Base-by-base conservation (phyloP, 2,888 invertebrate genomes). In the Stenodema calcarata region DNA sequence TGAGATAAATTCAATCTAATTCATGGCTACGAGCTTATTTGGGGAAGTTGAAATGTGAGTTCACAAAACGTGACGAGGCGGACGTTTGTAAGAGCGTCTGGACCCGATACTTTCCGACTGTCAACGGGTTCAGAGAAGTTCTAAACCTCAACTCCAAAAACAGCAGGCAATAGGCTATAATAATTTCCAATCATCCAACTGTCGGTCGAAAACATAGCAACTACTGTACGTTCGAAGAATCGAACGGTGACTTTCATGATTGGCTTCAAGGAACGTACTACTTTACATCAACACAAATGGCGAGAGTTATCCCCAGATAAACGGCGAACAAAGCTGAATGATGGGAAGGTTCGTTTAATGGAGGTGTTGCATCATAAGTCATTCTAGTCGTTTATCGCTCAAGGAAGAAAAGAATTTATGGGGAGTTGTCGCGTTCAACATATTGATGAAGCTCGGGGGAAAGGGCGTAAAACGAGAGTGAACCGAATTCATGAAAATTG, bases 291-390 rank as follows among this genome's bases (percentile, higher is more conserved):
- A 62, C 23, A 62, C 23, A 62, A 62, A 62, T 23, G 18, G 62
- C 23, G 62, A 62, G 62, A 7, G 23, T 62, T 62, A 62, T 62
- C 62, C 50, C 62, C 62, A 62, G 23, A 23, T 23, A 23, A 62
- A 62, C 23, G 62, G 9, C 23, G 9, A 18, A 23, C 23, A 62
- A 23, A 23, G 11, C 27, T 62, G 62, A 23, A 23, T 6, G 62
- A 62, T 62, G 62, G 62, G 62, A 62, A 62, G 62, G 62, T 62
- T 62, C 62, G 62, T 62, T 62, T 62, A 62, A 62, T 62, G 62
- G 62, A 62, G 62, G 62, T 23, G 23, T 62, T 62, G 62, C 62
- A 62, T 23, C 62, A 62, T 62, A 62, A 62, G 62, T 62, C 62
- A 62, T 62, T 62, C 62, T 23, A 23, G 62, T 23, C 62, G 18